phyloP scores from a whole-genome alignment of 1,140 invertebrate genomes.

The Eufriesea mexicana region DNA sequence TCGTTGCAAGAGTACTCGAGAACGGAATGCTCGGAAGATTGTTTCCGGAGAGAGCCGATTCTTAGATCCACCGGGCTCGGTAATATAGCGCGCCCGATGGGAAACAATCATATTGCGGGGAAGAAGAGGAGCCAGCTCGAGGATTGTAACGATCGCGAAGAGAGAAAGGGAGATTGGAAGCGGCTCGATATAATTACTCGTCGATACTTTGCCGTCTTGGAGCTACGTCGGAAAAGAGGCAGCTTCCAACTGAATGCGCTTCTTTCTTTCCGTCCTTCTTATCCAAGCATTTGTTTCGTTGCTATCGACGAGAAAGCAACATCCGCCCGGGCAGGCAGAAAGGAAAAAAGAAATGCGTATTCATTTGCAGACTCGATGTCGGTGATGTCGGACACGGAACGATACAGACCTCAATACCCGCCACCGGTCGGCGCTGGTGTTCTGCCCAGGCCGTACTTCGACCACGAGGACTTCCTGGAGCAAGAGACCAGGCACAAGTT shows the following conservation, averaged over 20 bases:
- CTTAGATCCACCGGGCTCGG: slow-evolving; percentile 16
- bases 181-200: slow-evolving; percentile 60
- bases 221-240: neutral
- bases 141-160: neutral
- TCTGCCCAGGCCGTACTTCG: slow-evolving; percentile 78
- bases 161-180: slow-evolving; percentile 6
- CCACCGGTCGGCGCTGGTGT: slow-evolving; percentile 75
- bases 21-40: slow-evolving; percentile 34
- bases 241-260: slow-evolving; percentile 18
- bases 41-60: slow-evolving; percentile 22
- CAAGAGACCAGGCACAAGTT: slow-evolving; percentile 84
- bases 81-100: slow-evolving; percentile 44
- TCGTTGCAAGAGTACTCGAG: slow-evolving; percentile 1
- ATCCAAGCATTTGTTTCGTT: slow-evolving; percentile 18
- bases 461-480: slow-evolving; percentile 80
- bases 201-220: slow-evolving; percentile 42
- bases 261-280: neutral
- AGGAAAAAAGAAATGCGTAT: slow-evolving; percentile 35
- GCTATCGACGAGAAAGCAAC: slow-evolving; percentile 18
- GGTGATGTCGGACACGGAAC: slow-evolving; percentile 88
- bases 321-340: too few relatives aligned
- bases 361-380: slow-evolving; percentile 87
- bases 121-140: neutral
- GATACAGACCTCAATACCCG: slow-evolving; percentile 80
- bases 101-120: slow-evolving; percentile 53